Conservation (phyloP, 2,113 vertebrate species). For the Vulpes ferrilata region DNA sequence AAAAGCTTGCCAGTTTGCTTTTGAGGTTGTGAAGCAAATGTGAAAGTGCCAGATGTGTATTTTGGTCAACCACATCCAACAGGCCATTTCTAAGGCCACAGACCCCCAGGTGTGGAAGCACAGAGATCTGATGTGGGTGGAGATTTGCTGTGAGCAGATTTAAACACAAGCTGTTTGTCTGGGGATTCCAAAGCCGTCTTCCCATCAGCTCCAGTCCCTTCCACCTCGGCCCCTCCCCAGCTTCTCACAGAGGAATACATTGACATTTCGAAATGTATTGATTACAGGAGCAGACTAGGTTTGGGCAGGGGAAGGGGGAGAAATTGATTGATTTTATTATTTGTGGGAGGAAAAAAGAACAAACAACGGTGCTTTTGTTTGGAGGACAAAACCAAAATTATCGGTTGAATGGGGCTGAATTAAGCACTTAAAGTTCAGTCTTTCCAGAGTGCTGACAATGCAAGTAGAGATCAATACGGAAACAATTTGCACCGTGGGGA, state of each 20-base stretch:
- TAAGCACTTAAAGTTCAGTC: conserved; percentile 87
- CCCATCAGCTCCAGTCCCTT: not conserved
- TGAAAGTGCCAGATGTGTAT: not conserved
- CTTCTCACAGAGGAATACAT: conserved; percentile 63
- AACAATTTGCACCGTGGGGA: conserved; percentile 83
- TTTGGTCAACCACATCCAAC: not conserved
- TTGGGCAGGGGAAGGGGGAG: conserved; percentile 32
- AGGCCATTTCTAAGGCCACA: accelerated
- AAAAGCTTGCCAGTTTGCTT: not conserved
- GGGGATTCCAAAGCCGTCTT: not conserved
- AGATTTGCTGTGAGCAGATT: not conserved
- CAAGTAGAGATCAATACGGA: conserved; percentile 86
- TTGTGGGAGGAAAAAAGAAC: conserved; percentile 74
- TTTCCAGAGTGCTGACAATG: conserved; percentile 85
- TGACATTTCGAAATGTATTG: conserved; percentile 85
- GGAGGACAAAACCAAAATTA: conserved; percentile 85
- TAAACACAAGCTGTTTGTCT: not conserved
- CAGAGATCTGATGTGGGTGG: not conserved
- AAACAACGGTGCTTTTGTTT: conserved; percentile 82
- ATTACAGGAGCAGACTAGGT: conserved; percentile 72
- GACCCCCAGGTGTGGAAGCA: not conserved
- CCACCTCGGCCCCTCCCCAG: not conserved
- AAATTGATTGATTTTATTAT: conserved; percentile 86
- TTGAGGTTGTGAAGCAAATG: not conserved
- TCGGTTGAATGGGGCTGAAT: conserved; percentile 85